Conservation (phyloP, 2,797 vertebrate species). For the Manis pentadactyla region DNA sequence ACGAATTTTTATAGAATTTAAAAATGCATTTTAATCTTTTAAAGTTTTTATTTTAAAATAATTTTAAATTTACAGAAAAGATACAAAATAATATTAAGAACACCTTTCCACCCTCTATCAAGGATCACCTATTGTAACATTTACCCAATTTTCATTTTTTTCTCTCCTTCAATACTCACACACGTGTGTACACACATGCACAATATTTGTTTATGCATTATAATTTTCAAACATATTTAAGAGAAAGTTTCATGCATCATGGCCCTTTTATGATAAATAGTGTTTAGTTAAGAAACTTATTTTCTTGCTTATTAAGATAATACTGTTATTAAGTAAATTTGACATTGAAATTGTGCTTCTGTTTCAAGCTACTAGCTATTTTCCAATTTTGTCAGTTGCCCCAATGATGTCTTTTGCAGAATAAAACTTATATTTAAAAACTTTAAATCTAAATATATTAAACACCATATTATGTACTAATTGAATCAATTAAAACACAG, state of each 20-base stretch:
- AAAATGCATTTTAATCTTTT: neutral
- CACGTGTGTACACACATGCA: neutral
- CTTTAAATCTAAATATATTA: neutral
- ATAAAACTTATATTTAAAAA: neutral
- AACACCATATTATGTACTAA: neutral
- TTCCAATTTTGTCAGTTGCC: neutral
- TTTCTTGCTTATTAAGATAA: neutral
- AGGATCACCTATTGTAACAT: neutral
- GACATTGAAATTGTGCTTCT: neutral
- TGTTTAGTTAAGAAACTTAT: neutral
- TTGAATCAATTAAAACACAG: neutral
- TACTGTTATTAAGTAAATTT: neutral
- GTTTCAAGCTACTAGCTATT: neutral
- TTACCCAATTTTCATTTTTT: neutral
- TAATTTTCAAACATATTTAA: neutral
- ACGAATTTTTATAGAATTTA: neutral
- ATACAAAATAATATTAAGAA: neutral
- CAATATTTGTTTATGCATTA: neutral
- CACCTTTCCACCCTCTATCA: neutral
- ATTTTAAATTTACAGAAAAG: neutral
- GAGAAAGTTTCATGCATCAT: neutral
- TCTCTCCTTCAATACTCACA: neutral
- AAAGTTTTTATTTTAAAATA: neutral
- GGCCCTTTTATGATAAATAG: neutral
- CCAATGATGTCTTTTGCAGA: neutral